Evolutionary conservation across 1,140 invertebrate genomes (phyloP).

Genomic region (Saxidomus purpurata): DNA sequence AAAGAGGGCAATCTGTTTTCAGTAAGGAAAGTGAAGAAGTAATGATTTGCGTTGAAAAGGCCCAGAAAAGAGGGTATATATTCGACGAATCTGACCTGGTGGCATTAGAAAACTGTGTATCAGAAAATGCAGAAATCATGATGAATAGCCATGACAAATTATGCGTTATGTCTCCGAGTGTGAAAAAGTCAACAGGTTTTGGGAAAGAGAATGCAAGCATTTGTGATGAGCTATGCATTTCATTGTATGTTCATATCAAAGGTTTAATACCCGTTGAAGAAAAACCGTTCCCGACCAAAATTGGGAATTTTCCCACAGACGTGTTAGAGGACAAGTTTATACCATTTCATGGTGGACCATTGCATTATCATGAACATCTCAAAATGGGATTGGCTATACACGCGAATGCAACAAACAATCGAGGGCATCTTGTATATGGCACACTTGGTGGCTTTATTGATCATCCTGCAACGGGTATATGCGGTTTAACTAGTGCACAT

Average conservation of each 20-base stretch:
- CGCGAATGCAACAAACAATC: background rate
- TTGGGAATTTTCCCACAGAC: background rate
- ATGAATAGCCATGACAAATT: background rate
- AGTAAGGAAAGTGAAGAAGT: no score
- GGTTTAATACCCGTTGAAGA: background rate
- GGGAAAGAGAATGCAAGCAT: background rate
- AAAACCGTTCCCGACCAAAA: background rate
- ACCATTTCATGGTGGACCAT: background rate
- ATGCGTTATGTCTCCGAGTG: background rate
- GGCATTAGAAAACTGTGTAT: background rate
- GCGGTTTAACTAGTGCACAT: no score
- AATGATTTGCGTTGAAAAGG: no score
- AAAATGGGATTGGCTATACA: no score
- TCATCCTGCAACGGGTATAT: background rate
- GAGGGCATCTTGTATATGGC: background rate
- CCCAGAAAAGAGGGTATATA: no score
- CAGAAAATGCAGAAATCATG: background rate
- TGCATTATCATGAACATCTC: no score
- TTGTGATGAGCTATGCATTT: background rate
- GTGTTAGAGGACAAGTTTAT: background rate
- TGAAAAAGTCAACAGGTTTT: background rate
- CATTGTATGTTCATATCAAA: no score
- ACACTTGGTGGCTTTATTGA: no score
- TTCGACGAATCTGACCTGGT: background rate
- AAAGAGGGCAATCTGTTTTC: no score